phyloP scores from a whole-genome alignment of 2,113 vertebrate genomes.

The Cyphomyrus plagiostoma region DNA sequence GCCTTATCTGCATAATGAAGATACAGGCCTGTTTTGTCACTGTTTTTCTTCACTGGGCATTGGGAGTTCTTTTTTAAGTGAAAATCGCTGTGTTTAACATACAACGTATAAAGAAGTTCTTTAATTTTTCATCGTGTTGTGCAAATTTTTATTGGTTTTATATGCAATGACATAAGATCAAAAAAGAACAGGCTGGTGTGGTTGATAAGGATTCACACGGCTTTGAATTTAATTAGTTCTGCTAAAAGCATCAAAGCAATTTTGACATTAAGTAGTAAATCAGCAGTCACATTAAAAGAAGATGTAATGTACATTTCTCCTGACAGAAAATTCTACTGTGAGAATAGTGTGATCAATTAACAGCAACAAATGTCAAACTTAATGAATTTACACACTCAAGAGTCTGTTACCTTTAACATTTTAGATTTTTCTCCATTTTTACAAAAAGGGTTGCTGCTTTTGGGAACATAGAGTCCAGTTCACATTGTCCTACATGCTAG shows the following conservation, averaged over 20 bases:
- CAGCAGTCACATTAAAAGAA: background rate
- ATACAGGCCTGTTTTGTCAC: constrained; percentile 48
- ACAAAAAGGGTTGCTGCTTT: background rate
- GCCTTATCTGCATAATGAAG: constrained; percentile 46
- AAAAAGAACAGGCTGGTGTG: constrained; percentile 20
- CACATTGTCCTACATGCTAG: background rate
- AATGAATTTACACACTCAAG: background rate
- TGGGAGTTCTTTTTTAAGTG: constrained; percentile 15
- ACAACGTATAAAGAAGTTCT: background rate
- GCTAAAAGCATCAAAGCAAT: constrained; percentile 18
- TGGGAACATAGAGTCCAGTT: background rate
- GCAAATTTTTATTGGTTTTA: background rate
- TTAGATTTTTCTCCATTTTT: background rate
- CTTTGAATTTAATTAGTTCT: constrained; percentile 13
- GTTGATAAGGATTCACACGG: constrained; percentile 12
- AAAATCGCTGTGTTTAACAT: background rate
- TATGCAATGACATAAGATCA: constrained; percentile 7
- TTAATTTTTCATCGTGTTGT: background rate
- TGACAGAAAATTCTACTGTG: background rate
- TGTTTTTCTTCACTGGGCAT: constrained; percentile 27
- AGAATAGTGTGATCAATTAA: background rate
- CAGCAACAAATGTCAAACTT: background rate
- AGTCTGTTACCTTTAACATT: background rate
- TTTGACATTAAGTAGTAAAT: constrained; percentile 16
- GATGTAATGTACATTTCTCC: background rate